Evolutionary conservation across 2,113 vertebrate genomes (phyloP), one percentile per base, ranked within the genome.

Genomic region (Okapia johnstoni): DNA sequence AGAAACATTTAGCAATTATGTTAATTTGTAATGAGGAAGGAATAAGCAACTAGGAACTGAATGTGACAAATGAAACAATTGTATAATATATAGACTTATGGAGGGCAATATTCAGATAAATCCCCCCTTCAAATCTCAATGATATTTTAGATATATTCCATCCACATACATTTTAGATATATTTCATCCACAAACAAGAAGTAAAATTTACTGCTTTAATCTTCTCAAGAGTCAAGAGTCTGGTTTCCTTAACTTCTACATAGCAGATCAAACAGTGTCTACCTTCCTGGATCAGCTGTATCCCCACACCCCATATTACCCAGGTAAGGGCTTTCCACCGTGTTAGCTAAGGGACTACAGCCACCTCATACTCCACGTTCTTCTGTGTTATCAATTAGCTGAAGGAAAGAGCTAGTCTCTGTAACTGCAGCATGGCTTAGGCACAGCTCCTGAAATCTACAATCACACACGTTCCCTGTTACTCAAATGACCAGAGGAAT

Each of bases 1-100:
- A 94, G 76, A 23, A 57, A 26, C 0, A 92, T 17, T 95, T 63
- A 81, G 12, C 3, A 91, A 46, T 83, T 83, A 21, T 40, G 3
- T 60, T 83, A 55, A 70, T 87, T 95, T 94, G 19, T 81, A 94
- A 54, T 70, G 33, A 90, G 83, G n/a, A 87, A 73, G 33, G 55
- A 92, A 95, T 26, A 85, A 89, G 88, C 43, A 6, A 50, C 25
- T 79, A 43, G 17, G 84, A 9, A 11, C 2, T 3, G 73, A 95
- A 54, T 92, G 11, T 70, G 57, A 83, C 2, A 60, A 73, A 54
- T 26, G 0, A 97, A 96, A 14, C 48, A 90, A 33, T n/a, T 92
- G 2, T 15, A 8, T 76, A 70, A 54, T 46, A 25, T 40, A 57
- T 25, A 90, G 57, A 33, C 17, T 7, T 4, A 25, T 3, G 28